Evolutionary conservation across 37 sponge, comb jelly and placozoan genomes (phyloP).

Genomic region (Bolinopsis microptera): DNA sequence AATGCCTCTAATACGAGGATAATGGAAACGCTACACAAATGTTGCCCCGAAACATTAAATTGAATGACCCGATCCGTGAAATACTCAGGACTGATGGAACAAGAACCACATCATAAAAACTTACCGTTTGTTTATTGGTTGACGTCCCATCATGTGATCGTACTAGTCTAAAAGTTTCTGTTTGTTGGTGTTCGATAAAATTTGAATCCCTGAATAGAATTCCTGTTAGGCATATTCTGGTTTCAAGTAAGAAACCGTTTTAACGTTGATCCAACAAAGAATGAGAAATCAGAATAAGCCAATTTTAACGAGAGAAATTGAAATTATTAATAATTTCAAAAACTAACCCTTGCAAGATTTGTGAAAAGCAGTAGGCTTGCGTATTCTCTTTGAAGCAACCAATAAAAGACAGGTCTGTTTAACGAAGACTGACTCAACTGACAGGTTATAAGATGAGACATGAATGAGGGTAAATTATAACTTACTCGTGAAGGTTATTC

Average conservation of each 20-base stretch:
- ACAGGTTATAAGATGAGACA: background rate
- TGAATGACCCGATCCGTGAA: too few relatives aligned
- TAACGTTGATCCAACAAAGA: too few relatives aligned
- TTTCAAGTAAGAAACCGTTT: too few relatives aligned
- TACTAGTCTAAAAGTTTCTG: conserved; percentile 33
- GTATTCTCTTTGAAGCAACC: conserved; percentile 14
- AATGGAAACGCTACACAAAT: too few relatives aligned
- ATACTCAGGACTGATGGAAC: too few relatives aligned
- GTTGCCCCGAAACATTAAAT: too few relatives aligned
- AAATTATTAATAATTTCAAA: too few relatives aligned
- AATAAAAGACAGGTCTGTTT: conserved; percentile 9
- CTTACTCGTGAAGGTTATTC: too few relatives aligned
- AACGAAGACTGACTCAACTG: conserved; percentile 33
- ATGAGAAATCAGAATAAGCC: too few relatives aligned
- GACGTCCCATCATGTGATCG: conserved; percentile 42
- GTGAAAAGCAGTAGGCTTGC: conserved; percentile 40
- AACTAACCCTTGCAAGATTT: conserved; percentile 36
- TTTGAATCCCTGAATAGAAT: background rate
- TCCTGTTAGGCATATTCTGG: too few relatives aligned
- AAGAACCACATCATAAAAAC: background rate
- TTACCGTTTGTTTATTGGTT: conserved; percentile 17
- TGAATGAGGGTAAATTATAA: too few relatives aligned
- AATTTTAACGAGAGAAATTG: background rate
- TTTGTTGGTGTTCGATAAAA: conserved; percentile 42
- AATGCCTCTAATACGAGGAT: too few relatives aligned